These are phyloP conservation scores for Spongilla lacustris DNA, from an alignment of 37 sponge, comb jelly and placozoan genomes.

Conservation along the genomic window DNA sequence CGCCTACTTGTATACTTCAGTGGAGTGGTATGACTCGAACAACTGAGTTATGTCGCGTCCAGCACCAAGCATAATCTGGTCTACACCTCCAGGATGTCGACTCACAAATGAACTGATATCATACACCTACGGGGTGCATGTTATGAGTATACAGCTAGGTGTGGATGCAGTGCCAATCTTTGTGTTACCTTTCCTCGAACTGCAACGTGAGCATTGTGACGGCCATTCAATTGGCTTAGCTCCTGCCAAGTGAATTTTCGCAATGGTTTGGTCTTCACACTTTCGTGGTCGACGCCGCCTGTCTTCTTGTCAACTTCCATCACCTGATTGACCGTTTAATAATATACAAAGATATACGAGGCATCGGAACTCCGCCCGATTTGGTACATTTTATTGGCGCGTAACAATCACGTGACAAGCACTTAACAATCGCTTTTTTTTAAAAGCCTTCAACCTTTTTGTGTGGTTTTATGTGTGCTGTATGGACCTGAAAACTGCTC, in stretches of 20 bases:
- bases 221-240: conserved; percentile 77
- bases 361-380: no score
- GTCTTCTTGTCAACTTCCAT: neutral
- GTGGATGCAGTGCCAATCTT: neutral
- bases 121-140: conserved; percentile 74
- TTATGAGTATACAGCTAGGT: neutral
- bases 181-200: conserved; percentile 88
- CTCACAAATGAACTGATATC: conserved; percentile 85
- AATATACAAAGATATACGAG: no score
- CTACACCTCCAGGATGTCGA: conserved; percentile 92
- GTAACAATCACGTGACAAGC: no score
- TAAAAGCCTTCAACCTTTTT: no score
- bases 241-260: conserved; percentile 80
- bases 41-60: conserved; percentile 88
- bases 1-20: conserved; percentile 65
- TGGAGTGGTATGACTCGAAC: conserved; percentile 94
- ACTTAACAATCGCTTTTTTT: no score
- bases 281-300: neutral
- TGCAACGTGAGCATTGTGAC: conserved; percentile 90
- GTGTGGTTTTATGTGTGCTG: no score
- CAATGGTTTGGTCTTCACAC: neutral
- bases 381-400: no score
- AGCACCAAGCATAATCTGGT: conserved; percentile 92
- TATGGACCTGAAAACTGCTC: no score
- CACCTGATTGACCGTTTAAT: neutral